A percentile compares a stretch with the other conserved stretches of the same genome.
phyloP scores from a whole-genome alignment of 2,797 vertebrate genomes.

The Coracias cyanogaster region DNA sequence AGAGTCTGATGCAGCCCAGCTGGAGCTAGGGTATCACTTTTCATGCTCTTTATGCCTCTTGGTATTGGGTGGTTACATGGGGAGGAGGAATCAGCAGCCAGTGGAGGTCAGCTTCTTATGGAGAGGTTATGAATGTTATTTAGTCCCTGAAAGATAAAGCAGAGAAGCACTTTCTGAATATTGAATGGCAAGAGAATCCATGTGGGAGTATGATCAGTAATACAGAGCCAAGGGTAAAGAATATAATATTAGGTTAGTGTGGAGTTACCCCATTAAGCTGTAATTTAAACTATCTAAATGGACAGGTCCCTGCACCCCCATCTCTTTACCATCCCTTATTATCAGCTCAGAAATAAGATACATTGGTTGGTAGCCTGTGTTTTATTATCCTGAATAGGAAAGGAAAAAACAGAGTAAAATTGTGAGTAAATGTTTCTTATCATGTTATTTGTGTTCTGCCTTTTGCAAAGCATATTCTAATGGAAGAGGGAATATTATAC shows the following conservation, averaged over 20 bases:
- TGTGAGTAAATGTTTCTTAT: neutral
- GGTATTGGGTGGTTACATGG: neutral
- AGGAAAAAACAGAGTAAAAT: neutral
- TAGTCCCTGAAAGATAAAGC: neutral
- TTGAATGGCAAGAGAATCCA: neutral
- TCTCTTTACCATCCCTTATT: neutral
- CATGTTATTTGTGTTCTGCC: neutral
- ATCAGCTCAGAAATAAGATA: neutral
- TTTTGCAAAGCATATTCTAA: neutral
- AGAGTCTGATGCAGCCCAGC: neutral
- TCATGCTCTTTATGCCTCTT: neutral
- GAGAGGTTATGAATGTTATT: neutral
- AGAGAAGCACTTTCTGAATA: slow-evolving; percentile 6
- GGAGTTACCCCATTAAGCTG: slow-evolving; percentile 11
- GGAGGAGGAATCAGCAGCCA: neutral
- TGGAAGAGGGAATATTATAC: neutral
- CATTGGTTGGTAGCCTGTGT: neutral
- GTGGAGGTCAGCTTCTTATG: neutral
- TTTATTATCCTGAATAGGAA: neutral
- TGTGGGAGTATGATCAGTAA: neutral
- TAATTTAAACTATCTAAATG: slow-evolving; percentile 32
- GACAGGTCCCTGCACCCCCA: neutral
- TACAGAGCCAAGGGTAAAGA: neutral
- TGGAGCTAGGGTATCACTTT: neutral
- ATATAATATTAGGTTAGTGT: slow-evolving; percentile 14